Evolutionary conservation across 2,888 invertebrate genomes (phyloP).

Genomic region (Heliconius sara): DNA sequence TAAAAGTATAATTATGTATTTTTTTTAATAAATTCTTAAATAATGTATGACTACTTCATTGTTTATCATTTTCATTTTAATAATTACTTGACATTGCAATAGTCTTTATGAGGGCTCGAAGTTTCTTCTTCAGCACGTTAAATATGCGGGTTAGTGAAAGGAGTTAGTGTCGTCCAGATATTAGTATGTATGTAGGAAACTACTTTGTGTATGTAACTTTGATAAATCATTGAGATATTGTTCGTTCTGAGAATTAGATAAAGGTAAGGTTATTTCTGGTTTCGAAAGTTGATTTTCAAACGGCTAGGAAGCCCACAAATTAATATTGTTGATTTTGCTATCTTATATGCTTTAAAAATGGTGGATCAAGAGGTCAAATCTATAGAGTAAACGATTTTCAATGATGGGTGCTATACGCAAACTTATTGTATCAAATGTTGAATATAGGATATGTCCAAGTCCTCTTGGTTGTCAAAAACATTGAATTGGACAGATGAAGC

Average conservation of each 20-base stretch:
- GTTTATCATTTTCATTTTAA: neutral
- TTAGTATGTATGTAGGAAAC: too few species aligned
- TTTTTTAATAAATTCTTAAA: neutral
- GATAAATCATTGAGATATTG: neutral
- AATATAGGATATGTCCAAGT: neutral
- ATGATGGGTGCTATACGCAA: neutral
- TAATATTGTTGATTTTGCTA: neutral
- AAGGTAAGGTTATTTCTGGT: constrained; percentile 1
- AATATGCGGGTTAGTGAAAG: neutral
- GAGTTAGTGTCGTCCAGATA: neutral
- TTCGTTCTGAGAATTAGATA: neutral
- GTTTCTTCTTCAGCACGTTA: neutral
- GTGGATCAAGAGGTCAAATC: neutral
- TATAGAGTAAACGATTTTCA: neutral
- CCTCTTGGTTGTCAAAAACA: too few species aligned
- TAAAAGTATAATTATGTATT: neutral
- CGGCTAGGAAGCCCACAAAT: neutral
- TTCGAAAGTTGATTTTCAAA: constrained; percentile 1
- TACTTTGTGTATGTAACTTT: neutral
- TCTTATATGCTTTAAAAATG: neutral
- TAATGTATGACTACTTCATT: neutral
- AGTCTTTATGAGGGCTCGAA: neutral
- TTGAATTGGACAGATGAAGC: too few species aligned
- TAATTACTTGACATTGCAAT: too few species aligned
- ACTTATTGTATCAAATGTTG: neutral